Base-by-base conservation (phyloP, 1,140 invertebrate genomes). In the Drosophila burlai region DNA sequence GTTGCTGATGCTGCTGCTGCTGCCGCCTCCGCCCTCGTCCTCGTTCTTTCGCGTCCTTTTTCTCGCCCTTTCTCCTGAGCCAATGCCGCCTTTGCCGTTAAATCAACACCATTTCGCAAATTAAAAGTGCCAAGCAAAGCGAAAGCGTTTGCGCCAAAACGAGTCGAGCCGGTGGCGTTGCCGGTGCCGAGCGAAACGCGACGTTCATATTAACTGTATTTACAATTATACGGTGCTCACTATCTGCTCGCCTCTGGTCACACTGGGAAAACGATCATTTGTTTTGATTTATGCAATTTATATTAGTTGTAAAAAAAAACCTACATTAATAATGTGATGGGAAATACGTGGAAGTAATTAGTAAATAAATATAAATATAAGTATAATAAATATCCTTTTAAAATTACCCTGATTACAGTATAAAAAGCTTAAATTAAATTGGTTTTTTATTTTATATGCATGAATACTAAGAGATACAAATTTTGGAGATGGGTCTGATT, bases 51-150 rank as follows among this genome's bases (percentile, higher is more conserved):
- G 45, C 31, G 34, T 38, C 34, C 57, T 18, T 38, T 31, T 42
- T 21, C 34, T 58, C 49, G 5, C 58, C 38, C 47, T 43, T 64
- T 60, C 31, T 46, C 18, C 62, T 46, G 34, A 16, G 34, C 57
- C 64, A 52, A 52, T 29, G 66, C 64, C 50, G 78, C 63, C 62
- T 62, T 78, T 89, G 78, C 78, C 74, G 87, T 87, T 91, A 91
- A 91, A 91, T 91, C 87, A 91, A 91, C 87, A 91, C 87, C 87
- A 91, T 91, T 91, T 91, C 81, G 83, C 80, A 91, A 91, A 91
- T 91, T 91, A 91, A 91, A 91, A 91, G 83, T 90, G 81, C 83
- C 83, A 81, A 85, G 71, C 83, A 81, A 82, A 65, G 63, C 63
- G 63, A 42, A 55, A 74, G 78, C 74, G 68, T 59, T 67, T 77